Evolutionary conservation across 1,140 invertebrate genomes (phyloP), one percentile per base, ranked within the genome.

Genomic region (Chelonus insularis): DNA sequence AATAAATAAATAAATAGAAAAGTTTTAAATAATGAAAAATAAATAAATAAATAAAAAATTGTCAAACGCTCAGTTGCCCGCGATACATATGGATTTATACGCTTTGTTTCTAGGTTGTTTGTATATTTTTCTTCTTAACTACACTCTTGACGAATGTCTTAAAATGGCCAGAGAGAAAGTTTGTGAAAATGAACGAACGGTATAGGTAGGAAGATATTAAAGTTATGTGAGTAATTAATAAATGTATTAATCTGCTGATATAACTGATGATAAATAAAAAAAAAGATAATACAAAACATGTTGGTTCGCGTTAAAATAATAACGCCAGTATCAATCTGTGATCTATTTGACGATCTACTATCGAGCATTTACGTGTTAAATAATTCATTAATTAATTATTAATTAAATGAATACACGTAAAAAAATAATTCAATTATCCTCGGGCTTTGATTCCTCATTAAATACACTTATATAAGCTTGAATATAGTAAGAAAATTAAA

Each of bases 311-410:
- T 45, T 43, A 11, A 9, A 21, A 34, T 48, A n/a, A 5, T 16
- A 48, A 48, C 23, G 43, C 41, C 23, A 47, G 41, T 58, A 58
- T 48, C 41, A 58, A 36, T 58, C 56, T 58, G 56, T 58, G 56
- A 58, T 58, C 43, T 36, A 34, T 9, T 58, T 32, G 43, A 48
- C 43, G 56, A 58, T 58, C 43, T 14, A 50, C 41, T 29, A 41
- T 29, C 9, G 11, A 50, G 14, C 16, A 50, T 12, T 20, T 36
- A 58, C 25, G 12, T 45, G 12, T 45, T 16, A 18, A n/a, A n/a
- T n/a, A n/a, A n/a, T n/a, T n/a, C n/a, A n/a, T n/a, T n/a, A n/a
- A n/a, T n/a, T n/a, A n/a, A n/a, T n/a, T n/a, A n/a, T n/a, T n/a
- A n/a, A n/a, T n/a, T n/a, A n/a, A n/a, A n/a, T n/a, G n/a, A n/a